Evolutionary conservation across 2,797 vertebrate species (phyloP), one percentile per base, ranked within the genome.

Genomic region (Crenichthys baileyi): DNA sequence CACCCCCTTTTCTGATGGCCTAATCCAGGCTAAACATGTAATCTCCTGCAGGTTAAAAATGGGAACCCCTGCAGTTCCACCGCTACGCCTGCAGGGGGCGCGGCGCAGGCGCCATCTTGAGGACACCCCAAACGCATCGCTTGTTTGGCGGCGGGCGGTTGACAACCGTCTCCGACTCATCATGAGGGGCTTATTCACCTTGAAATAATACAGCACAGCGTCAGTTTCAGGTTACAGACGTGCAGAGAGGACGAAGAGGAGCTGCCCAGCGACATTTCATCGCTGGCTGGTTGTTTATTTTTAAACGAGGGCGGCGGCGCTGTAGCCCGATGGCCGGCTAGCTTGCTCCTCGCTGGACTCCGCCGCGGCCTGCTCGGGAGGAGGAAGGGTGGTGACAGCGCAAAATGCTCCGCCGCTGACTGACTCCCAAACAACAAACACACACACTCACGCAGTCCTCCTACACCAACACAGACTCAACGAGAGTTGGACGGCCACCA

Each of bases 301-400:
- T 24, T 5, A 31, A 75, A 1, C 31, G 44, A 77, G 50, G 83
- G 80, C 61, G 83, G 80, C 83, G 79, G 85, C 79, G 70, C 80
- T 79, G 80, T 79, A 83, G 87, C 84, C 85, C 71, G 88, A 94
- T 94, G 93, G 93, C 93, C 85, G 91, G 93, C 84, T 95, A 94
- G 88, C 60, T 53, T 55, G 48, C 90, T 88, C 86, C 85, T 90
- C 86, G 76, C 76, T 86, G 87, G 88, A 90, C 91, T 93, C 88
- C 87, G 11, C 91, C 90, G 93, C 91, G 94, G 94, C 93, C 94
- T 94, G 93, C 86, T 89, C 86, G 79, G 89, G 91, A 92, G 89
- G 92, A 93, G 93, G 93, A 95, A 94, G 94, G 93, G 95, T 91
- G 93, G 94, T 93, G 94, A 94, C 94, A 91, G 91, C 89, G 92